phyloP scores from a whole-genome alignment of 2,797 vertebrate species.

The Carapus acus region DNA sequence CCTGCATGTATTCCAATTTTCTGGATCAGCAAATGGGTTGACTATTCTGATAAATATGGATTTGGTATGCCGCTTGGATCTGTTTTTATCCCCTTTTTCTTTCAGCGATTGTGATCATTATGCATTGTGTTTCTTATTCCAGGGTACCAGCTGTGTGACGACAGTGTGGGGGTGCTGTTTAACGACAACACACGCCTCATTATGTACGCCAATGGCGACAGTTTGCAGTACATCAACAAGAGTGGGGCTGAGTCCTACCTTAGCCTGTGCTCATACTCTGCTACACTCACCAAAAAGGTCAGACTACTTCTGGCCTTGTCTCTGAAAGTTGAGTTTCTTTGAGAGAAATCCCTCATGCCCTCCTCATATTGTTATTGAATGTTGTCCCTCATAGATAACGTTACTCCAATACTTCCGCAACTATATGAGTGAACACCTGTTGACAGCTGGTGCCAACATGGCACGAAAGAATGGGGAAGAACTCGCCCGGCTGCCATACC shows the following conservation, averaged over 20 bases:
- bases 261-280: slow-evolving; percentile 78
- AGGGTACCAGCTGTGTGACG: slow-evolving; percentile 99
- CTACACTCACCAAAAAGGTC: slow-evolving; percentile 89
- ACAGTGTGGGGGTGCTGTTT: slow-evolving; percentile 95
- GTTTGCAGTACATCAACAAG: slow-evolving; percentile 94
- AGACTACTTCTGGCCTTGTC: no score
- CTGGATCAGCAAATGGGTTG: slow-evolving; percentile 99
- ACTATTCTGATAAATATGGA: slow-evolving; percentile 98
- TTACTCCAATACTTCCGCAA: slow-evolving; percentile 94
- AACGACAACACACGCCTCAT: slow-evolving; percentile 93
- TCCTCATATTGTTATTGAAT: no score
- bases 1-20: slow-evolving; percentile 96
- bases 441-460: slow-evolving; percentile 95
- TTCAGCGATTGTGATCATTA: no score
- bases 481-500: slow-evolving; percentile 89
- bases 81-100: no score
- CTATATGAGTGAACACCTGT: slow-evolving; percentile 96
- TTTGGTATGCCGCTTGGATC: no score
- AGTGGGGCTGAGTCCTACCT: slow-evolving; percentile 82
- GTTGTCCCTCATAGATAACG: slow-evolving; percentile 76
- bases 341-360: no score
- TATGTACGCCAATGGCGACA: slow-evolving; percentile 91
- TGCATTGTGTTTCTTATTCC: slow-evolving; percentile 19
- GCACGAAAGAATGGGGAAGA: slow-evolving; percentile 91
- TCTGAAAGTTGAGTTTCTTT: not conserved